Evolutionary conservation across 1,140 invertebrate genomes (phyloP), one percentile per base, ranked within the genome.

Genomic region (Chelonus insularis): DNA sequence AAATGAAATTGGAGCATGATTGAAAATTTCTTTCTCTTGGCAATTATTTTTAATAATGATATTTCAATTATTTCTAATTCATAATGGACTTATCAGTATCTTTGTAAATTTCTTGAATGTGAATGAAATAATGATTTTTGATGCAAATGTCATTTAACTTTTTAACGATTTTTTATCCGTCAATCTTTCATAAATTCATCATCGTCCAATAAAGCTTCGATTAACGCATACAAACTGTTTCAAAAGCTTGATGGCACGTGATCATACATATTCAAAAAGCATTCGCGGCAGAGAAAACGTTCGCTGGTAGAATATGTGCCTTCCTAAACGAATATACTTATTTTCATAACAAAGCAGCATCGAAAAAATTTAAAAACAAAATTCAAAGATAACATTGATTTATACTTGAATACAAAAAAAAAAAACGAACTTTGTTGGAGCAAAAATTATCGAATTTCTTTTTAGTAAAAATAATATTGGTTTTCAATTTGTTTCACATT

Each of bases 251-350:
- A 56, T 25, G 18, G 36, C 32, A 60, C 57, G 47, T 60, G 47
- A 60, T 51, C 48, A 60, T 60, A 41, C 47, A 60, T 60, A 60
- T 60, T 60, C 57, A 60, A 21, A 18, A 12, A 20, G 50, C 37
- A 52, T 60, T 39, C 29, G 14, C 11, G n/a, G 8, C 20, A 50
- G 23, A n/a, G n/a, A 32, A 52, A 12, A 52, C 21, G 39, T 56
- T 56, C 21, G 20, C 11, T 11, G 4, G 25, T 51, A 7, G 3
- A 16, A 9, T 37, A 11, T 9, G 34, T 18, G 39, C 41, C 16
- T 41, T n/a, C 7, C 51, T 41, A 56, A 41, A 56, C 36, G 52
- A 56, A n/a, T n/a, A 20, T 41, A n/a, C 52, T 43, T 56, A 20
- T 41, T 18, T 41, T 23, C 23, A 23, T n/a, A 41, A 56, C 52